Evolutionary conservation across 1,140 invertebrate species (phyloP).

Genomic region (Calliopsis andreniformis): DNA sequence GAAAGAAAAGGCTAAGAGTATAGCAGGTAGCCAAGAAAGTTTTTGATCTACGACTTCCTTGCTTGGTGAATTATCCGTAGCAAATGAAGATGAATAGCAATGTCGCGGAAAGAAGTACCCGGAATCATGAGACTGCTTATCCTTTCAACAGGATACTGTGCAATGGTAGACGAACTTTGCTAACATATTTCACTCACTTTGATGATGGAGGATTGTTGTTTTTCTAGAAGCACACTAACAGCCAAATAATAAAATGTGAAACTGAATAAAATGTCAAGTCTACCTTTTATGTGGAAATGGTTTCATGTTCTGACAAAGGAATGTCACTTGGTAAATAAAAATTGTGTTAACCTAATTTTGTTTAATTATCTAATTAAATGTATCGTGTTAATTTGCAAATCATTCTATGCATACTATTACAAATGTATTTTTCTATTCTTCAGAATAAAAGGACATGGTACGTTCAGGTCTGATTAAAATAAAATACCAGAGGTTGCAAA

Average conservation of each 20-base stretch:
- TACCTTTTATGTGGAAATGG: too few relatives aligned
- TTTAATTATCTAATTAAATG: too few relatives aligned
- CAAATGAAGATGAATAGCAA: slow-evolving; percentile 59
- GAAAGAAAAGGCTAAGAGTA: background rate
- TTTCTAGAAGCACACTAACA: background rate
- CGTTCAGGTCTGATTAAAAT: too few relatives aligned
- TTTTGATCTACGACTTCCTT: slow-evolving; percentile 55
- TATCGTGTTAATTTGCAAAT: too few relatives aligned
- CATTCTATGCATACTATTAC: too few relatives aligned
- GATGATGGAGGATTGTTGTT: background rate
- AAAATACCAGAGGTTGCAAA: too few relatives aligned
- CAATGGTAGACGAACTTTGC: background rate
- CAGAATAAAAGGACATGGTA: too few relatives aligned
- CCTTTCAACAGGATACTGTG: background rate
- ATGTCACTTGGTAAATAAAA: too few relatives aligned
- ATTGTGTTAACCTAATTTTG: too few relatives aligned
- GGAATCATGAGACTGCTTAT: slow-evolving; percentile 15
- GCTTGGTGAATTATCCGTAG: slow-evolving; percentile 38
- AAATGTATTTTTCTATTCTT: too few relatives aligned
- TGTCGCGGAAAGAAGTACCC: background rate
- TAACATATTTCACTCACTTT: background rate
- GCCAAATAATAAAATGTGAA: background rate
- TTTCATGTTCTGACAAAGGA: too few relatives aligned
- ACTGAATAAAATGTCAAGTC: too few relatives aligned
- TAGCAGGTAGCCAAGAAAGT: slow-evolving; percentile 24